phyloP scores from a whole-genome alignment of 2,888 invertebrate species.

The Conus canariensis region DNA sequence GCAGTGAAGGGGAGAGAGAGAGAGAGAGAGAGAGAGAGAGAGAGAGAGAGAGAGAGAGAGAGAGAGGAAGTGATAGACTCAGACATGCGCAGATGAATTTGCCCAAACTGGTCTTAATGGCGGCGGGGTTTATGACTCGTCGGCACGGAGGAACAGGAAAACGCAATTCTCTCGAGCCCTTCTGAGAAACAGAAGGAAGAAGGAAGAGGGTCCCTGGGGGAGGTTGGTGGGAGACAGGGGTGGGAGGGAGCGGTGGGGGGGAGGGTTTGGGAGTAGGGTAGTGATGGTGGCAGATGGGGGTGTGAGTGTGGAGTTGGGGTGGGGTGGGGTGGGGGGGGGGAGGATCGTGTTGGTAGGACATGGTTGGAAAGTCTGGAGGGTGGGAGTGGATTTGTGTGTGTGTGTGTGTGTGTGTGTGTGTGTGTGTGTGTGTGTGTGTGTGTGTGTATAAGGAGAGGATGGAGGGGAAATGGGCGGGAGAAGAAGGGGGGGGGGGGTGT shows the following conservation, averaged over 20 bases:
- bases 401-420: background rate
- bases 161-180: slow-evolving; percentile 29
- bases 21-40: no score
- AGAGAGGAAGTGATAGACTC: slow-evolving; percentile 34
- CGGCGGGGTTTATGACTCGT: background rate
- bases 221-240: background rate
- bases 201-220: background rate
- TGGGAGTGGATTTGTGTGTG: background rate
- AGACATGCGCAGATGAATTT: slow-evolving; percentile 38
- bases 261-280: background rate
- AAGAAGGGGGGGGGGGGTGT: background rate
- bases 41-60: background rate
- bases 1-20: no score
- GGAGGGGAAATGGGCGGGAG: background rate
- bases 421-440: background rate
- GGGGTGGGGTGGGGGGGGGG: background rate
- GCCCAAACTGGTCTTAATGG: slow-evolving; percentile 37
- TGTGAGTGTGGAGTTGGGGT: background rate
- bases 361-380: background rate
- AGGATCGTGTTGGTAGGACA: no score
- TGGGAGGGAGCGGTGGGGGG: background rate
- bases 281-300: background rate
- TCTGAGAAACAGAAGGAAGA: background rate
- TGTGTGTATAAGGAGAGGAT: background rate
- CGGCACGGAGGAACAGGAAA: slow-evolving; percentile 32